These are phyloP conservation scores for Melanerpes aurifrons DNA, from an alignment of 2,113 vertebrate species.

Conservation along the genomic window DNA sequence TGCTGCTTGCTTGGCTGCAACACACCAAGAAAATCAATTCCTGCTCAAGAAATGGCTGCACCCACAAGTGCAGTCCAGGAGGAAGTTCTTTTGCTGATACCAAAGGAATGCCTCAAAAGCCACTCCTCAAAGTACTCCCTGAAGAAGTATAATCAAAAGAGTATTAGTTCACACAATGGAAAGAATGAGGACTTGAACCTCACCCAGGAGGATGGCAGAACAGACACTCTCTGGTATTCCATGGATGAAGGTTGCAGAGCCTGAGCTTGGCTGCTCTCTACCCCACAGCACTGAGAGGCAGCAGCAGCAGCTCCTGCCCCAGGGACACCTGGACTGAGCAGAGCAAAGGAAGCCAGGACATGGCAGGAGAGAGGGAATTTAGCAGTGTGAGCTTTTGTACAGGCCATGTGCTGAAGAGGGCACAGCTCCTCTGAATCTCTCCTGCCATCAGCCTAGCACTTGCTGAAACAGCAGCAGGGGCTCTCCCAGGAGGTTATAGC, in stretches of 20 bases:
- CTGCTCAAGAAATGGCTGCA: not conserved
- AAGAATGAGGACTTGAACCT: slow-evolving; percentile 58
- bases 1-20: not conserved
- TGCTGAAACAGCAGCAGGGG: not conserved
- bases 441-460: not conserved
- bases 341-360: not conserved
- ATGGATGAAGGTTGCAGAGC: not conserved
- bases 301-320: not conserved
- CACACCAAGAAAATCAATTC: not conserved
- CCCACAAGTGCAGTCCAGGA: not conserved
- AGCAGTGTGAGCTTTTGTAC: not conserved
- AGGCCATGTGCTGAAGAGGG: accelerated
- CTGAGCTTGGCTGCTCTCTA: not conserved
- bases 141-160: not conserved
- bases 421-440: not conserved
- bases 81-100: slow-evolving; percentile 24
- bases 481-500: accelerated
- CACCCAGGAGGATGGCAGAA: slow-evolving; percentile 43
- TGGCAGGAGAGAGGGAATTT: not conserved
- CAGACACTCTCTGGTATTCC: not conserved
- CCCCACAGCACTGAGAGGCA: not conserved
- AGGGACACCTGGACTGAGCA: accelerated
- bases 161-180: slow-evolving; percentile 43
- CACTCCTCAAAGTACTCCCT: slow-evolving; percentile 56
- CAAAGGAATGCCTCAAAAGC: slow-evolving; percentile 49